phyloP scores from a whole-genome alignment of 2,113 vertebrate genomes.

The Todiramphus saurophagus region DNA sequence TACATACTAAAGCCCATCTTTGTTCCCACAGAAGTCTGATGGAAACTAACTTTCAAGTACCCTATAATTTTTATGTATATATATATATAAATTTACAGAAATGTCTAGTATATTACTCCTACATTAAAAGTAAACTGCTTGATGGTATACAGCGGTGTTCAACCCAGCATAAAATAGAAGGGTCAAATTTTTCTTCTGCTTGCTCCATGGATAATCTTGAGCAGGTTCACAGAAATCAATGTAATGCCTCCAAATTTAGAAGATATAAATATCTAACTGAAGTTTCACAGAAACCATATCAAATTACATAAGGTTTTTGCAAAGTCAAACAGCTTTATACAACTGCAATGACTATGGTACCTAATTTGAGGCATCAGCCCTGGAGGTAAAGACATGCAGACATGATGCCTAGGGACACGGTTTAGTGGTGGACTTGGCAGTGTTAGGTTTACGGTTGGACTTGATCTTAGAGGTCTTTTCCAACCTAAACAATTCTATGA shows the following conservation, averaged over 20 bases:
- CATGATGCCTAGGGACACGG: no score
- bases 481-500: neutral
- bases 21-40: neutral
- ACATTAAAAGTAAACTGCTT: neutral
- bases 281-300: neutral
- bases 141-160: neutral
- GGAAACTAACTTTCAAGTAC: neutral
- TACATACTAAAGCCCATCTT: neutral
- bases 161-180: neutral
- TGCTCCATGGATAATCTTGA: neutral
- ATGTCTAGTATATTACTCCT: neutral
- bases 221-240: neutral
- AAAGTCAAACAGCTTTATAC: neutral
- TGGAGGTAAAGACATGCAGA: neutral
- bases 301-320: neutral
- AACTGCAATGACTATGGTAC: neutral
- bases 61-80: neutral
- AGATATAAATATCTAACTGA: neutral
- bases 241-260: neutral
- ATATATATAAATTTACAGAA: neutral
- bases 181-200: neutral
- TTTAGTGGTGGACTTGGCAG: neutral
- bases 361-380: neutral
- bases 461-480: neutral
- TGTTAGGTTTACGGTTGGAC: neutral